Evolutionary conservation across 2,113 vertebrate genomes (phyloP).

Genomic region (Anhinga rufa): DNA sequence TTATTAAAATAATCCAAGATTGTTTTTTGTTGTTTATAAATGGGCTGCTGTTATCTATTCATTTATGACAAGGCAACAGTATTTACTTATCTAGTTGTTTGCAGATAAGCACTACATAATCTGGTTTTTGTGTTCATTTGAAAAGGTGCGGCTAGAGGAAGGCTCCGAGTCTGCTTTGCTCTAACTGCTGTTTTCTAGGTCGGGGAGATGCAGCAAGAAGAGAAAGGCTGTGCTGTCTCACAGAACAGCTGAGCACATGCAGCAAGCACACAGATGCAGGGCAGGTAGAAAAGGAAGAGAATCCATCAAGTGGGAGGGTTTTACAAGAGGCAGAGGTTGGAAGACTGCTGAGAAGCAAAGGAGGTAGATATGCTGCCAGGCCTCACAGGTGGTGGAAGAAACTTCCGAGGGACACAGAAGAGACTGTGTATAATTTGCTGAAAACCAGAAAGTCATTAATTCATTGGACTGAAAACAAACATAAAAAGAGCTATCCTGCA

Average conservation of each 20-base stretch:
- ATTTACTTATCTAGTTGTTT: constrained; percentile 1
- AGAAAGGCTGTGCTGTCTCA: not conserved
- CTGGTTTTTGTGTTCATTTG: not conserved
- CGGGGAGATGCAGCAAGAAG: not conserved
- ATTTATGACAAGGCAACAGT: constrained; percentile 26
- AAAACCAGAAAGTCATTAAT: not conserved
- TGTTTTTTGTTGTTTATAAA: constrained; percentile 46
- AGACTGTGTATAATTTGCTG: not conserved
- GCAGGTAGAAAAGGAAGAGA: not conserved
- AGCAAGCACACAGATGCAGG: fast-evolving
- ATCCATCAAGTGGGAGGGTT: not conserved
- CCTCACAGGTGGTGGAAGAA: not conserved
- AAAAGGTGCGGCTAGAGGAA: not conserved
- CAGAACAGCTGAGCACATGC: not conserved
- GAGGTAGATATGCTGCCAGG: not conserved
- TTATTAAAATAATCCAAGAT: constrained; percentile 14
- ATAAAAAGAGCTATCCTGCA: not conserved
- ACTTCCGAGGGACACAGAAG: not conserved
- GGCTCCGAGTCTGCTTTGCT: not conserved
- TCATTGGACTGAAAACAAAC: not conserved
- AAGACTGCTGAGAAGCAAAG: not conserved
- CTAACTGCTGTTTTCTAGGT: not conserved
- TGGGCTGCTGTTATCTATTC: constrained; percentile 21
- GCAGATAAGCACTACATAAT: not conserved
- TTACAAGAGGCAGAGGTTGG: not conserved